Percentiles rank a stretch among this genome's conserved stretches.
phyloP scores from a whole-genome alignment of 2,113 vertebrate genomes.

The Phasianus colchicus region DNA sequence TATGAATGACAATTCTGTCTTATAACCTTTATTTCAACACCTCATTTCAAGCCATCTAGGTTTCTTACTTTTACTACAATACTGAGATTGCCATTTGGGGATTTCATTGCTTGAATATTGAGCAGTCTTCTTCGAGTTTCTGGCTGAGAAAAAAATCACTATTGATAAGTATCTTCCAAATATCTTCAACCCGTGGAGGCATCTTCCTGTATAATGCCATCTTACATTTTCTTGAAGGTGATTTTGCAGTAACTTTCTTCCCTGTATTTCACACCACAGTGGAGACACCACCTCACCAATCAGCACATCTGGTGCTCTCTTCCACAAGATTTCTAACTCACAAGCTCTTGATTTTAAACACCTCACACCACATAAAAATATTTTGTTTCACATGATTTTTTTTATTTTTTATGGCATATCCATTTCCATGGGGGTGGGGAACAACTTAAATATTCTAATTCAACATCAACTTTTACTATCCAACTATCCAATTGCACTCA shows the following conservation, averaged over 20 bases:
- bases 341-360: background rate
- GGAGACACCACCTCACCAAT: background rate
- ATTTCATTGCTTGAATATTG: background rate
- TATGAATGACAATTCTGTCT: background rate
- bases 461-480: background rate
- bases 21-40: background rate
- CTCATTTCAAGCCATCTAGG: background rate
- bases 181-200: background rate
- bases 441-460: background rate
- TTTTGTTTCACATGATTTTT: too few relatives aligned
- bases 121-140: background rate
- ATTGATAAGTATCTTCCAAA: background rate
- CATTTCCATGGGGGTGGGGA: background rate
- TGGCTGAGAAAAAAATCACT: background rate
- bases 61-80: background rate
- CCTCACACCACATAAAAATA: background rate
- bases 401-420: background rate
- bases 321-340: background rate
- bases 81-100: background rate
- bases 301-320: accelerated
- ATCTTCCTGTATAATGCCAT: background rate
- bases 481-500: background rate
- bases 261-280: background rate
- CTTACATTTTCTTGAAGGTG: background rate
- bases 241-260: background rate